A percentile compares a stretch with the other conserved stretches of the same genome.
These are phyloP conservation scores for Calephelis nemesis DNA, from an alignment of 1,140 invertebrate species.

Conservation along the genomic window DNA sequence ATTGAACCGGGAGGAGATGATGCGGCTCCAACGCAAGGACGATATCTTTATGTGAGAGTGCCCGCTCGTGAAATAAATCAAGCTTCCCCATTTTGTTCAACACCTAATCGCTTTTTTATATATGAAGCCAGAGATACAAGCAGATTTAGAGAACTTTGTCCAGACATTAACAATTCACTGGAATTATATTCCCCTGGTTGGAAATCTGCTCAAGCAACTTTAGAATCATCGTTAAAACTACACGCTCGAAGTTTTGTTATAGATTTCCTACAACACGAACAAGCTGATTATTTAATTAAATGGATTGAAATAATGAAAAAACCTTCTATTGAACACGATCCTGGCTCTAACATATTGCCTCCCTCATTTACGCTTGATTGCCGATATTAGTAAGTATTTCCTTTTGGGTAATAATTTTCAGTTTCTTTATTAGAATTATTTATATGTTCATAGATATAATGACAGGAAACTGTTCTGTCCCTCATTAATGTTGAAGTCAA, in stretches of 20 bases:
- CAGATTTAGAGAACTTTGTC: conserved; percentile 84
- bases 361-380: conserved; percentile 83
- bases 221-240: conserved; percentile 76
- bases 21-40: conserved; percentile 80
- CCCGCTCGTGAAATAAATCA: conserved; percentile 81
- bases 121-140: conserved; percentile 83
- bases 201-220: conserved; percentile 78
- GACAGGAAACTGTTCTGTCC: too few relatives aligned
- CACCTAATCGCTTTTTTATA: conserved; percentile 86
- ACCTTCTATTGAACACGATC: conserved; percentile 77
- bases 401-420: background rate
- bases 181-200: conserved; percentile 89
- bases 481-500: too few relatives aligned
- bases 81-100: conserved; percentile 82
- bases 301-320: conserved; percentile 90
- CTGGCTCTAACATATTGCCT: conserved; percentile 80
- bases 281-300: conserved; percentile 85
- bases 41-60: conserved; percentile 86
- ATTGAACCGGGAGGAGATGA: conserved; percentile 84
- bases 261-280: conserved; percentile 85
- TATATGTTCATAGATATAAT: background rate
- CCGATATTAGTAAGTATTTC: conserved; percentile 82
- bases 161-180: conserved; percentile 77
- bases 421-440: conserved; percentile 20
- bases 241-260: conserved; percentile 85